phyloP scores from a whole-genome alignment of 2,888 invertebrate species.

The Hermodice carunculata region DNA sequence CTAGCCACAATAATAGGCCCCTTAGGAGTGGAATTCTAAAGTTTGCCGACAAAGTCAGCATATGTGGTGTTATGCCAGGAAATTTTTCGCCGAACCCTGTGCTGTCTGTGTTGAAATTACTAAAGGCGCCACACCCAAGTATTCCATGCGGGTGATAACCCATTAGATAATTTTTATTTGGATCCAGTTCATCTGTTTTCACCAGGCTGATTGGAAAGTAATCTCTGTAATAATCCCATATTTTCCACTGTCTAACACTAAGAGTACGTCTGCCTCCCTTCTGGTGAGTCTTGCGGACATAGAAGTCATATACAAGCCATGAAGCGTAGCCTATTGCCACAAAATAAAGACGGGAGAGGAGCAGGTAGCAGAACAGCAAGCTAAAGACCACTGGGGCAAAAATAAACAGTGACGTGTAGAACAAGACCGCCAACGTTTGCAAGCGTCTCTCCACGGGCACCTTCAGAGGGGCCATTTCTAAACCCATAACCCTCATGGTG shows the following conservation, averaged over 20 bases:
- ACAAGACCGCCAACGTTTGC: slow-evolving; percentile 82
- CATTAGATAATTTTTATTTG: slow-evolving; percentile 82
- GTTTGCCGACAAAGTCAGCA: slow-evolving; percentile 80
- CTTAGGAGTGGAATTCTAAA: slow-evolving; percentile 81
- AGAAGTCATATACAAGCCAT: slow-evolving; percentile 59
- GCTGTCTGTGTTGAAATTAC: slow-evolving; percentile 81
- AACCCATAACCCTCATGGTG: too few relatives aligned
- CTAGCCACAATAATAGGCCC: slow-evolving; percentile 76
- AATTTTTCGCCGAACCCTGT: slow-evolving; percentile 70
- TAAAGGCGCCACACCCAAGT: slow-evolving; percentile 83
- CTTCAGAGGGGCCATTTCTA: slow-evolving; percentile 6
- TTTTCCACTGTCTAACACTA: slow-evolving; percentile 77
- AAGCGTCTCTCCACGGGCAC: slow-evolving; percentile 82
- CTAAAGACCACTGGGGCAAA: slow-evolving; percentile 64
- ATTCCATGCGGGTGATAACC: slow-evolving; percentile 94
- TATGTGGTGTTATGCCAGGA: slow-evolving; percentile 71
- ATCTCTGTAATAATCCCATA: slow-evolving; percentile 79
- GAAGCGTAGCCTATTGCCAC: slow-evolving; percentile 59
- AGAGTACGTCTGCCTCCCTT: slow-evolving; percentile 71
- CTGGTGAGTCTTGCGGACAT: slow-evolving; percentile 77
- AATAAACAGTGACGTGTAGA: slow-evolving; percentile 79
- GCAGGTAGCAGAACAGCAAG: slow-evolving; percentile 74
- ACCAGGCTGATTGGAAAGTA: slow-evolving; percentile 90
- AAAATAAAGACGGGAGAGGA: slow-evolving; percentile 68
- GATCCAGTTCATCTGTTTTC: slow-evolving; percentile 85